A percentile compares a stretch with the other conserved stretches of the same genome.
Conservation (phyloP, 1,140 invertebrate genomes). For the Stenopsyche tienmushanensis region DNA sequence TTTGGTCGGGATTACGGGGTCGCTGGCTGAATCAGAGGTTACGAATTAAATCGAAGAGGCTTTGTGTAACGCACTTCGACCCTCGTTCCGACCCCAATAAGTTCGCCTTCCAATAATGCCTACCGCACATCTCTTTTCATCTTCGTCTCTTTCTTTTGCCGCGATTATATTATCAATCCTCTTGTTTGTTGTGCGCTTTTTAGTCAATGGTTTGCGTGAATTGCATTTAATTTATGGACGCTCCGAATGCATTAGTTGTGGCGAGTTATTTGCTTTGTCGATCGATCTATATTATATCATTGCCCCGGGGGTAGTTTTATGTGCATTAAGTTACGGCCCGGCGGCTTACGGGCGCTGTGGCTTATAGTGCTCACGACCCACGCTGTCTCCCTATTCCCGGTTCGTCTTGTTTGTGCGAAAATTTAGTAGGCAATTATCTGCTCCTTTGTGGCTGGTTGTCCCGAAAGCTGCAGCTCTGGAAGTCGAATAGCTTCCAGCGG, state of each 20-base stretch:
- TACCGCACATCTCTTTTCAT: slow-evolving; percentile 10
- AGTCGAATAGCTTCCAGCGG: not conserved
- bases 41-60: slow-evolving; percentile 26
- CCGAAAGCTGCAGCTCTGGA: not conserved
- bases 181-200: not conserved
- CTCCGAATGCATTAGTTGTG: too few relatives aligned
- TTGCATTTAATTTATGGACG: too few relatives aligned
- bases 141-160: slow-evolving; percentile 7
- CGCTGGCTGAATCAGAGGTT: slow-evolving; percentile 26
- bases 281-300: not conserved
- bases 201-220: too few relatives aligned
- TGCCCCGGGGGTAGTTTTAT: not conserved
- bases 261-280: not conserved
- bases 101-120: slow-evolving; percentile 24
- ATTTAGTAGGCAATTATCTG: slow-evolving; percentile 35
- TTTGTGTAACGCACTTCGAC: slow-evolving; percentile 34
- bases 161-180: not conserved
- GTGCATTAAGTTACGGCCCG: not conserved
- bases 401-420: slow-evolving; percentile 23
- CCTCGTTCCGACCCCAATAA: slow-evolving; percentile 24
- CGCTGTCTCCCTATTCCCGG: not conserved
- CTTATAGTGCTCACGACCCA: not conserved
- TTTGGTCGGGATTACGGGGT: slow-evolving; percentile 18
- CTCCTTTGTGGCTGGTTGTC: slow-evolving; percentile 18
- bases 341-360: not conserved